Conservation (phyloP, 2,888 invertebrate species). For the Malthinus flaveolus region DNA sequence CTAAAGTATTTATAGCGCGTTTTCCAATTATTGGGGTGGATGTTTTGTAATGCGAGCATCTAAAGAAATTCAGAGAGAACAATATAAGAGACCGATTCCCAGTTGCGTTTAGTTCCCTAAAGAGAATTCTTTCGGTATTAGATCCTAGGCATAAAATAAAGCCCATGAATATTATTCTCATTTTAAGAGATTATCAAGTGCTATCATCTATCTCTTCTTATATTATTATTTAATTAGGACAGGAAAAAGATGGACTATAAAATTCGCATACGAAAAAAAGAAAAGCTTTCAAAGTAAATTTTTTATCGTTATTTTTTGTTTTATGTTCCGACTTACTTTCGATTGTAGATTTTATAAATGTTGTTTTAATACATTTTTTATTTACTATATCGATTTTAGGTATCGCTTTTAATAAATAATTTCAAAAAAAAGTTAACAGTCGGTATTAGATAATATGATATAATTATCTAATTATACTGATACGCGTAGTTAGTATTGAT, state of each 20-base stretch:
- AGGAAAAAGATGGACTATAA: conserved; percentile 6
- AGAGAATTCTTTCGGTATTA: conserved; percentile 19
- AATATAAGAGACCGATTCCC: conserved; percentile 24
- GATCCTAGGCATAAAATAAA: conserved; percentile 9
- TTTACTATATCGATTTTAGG: too few species aligned
- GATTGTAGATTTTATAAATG: too few species aligned
- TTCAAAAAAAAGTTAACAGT: too few species aligned
- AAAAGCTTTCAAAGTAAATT: conserved; percentile 12
- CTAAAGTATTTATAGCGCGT: conserved; percentile 22
- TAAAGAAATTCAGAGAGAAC: conserved; percentile 17
- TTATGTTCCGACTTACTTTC: too few species aligned
- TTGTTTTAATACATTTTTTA: too few species aligned
- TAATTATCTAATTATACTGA: too few species aligned
- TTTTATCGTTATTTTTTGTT: conserved; percentile 16
- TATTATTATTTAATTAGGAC: conserved; percentile 24
- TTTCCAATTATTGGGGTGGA: conserved; percentile 22
- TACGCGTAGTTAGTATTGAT: too few species aligned
- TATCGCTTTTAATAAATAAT: too few species aligned
- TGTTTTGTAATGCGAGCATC: conserved; percentile 22
- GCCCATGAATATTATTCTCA: conserved; percentile 21
- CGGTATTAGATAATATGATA: too few species aligned
- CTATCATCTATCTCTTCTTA: conserved; percentile 19
- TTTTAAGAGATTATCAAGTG: conserved; percentile 22
- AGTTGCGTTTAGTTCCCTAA: conserved; percentile 13
- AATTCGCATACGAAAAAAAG: conserved; percentile 5